Evolutionary conservation across 64 coral and sea anemone genomes (phyloP), one percentile per base, ranked within the genome.

Genomic region (Montipora sp.): DNA sequence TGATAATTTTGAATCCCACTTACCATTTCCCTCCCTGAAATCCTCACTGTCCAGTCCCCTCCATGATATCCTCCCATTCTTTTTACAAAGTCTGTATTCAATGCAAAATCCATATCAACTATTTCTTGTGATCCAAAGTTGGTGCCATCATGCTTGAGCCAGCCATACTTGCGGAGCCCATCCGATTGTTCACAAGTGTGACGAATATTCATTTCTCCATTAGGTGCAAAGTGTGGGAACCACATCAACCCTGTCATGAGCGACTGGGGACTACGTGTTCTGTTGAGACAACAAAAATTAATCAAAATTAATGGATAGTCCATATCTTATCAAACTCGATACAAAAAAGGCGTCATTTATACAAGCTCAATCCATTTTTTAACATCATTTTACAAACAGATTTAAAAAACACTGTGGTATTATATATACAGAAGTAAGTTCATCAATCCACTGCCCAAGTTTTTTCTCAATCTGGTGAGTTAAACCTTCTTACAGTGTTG

Each of bases 181-280:
- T 98, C 96, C 89, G 88, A 87, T 80, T 98, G 94, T 85, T 98
- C 96, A 95, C 96, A 98, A 1, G 88, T 98, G 89, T 98, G 96
- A 51, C 96, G 84, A 44, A 98, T 92, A 18, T 88, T 80, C 7
- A 98, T 50, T 27, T 91, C 87, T 46, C 96, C 96, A 92, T 98
- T 91, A 55, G 83, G 91, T 20, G 91, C 47, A 51, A 80, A 90
- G 53, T 91, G 94, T 44, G 94, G 81, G 47, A 99, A 99, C 98
- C 98, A 99, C 98, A 99, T 99, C 8, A 99, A 67, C 3, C 98
- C 98, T n/a, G 92, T 90, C 98, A 99, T 96, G 21, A 99, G 90
- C 2, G 98, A 99, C 63, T 84, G 63, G 5, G 94, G 84, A 86
- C 91, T 96, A 60, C 97, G 87, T 47, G 97, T 98, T 81, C 97